Percentiles rank a stretch among this genome's conserved stretches.
These are phyloP conservation scores for Aleiodes leptofemur DNA, from an alignment of 2,888 invertebrate genomes.

Conservation along the genomic window DNA sequence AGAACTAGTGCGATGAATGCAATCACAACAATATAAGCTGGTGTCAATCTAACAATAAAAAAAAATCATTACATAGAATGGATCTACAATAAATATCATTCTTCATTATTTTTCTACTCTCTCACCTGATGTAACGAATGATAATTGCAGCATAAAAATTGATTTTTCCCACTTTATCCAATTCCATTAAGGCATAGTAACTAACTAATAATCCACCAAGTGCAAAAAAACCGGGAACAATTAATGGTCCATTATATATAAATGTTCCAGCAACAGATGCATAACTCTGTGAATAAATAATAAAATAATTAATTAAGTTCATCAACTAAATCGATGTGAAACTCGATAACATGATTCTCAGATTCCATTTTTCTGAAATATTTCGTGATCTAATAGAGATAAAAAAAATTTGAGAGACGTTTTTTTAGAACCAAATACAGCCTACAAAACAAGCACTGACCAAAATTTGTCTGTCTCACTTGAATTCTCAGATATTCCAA, in stretches of 20 bases:
- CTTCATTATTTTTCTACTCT: not conserved
- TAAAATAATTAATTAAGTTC: not conserved
- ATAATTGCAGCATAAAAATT: constrained; percentile 56
- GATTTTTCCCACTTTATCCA: constrained; percentile 59
- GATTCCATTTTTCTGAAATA: too few relatives aligned
- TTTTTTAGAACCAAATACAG: too few relatives aligned
- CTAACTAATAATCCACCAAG: constrained; percentile 80
- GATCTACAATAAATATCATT: not conserved
- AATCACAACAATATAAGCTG: constrained; percentile 84
- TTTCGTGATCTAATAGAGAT: too few relatives aligned
- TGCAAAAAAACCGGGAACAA: constrained; percentile 85
- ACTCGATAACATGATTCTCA: not conserved
- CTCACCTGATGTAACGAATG: constrained; percentile 62
- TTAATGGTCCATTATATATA: constrained; percentile 80
- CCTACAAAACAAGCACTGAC: too few relatives aligned
- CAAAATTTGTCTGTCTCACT: too few relatives aligned
- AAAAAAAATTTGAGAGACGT: too few relatives aligned
- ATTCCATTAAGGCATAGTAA: constrained; percentile 60
- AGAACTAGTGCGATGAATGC: constrained; percentile 85
- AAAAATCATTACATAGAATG: constrained; percentile 4
- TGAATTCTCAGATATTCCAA: too few relatives aligned
- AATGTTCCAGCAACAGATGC: constrained; percentile 80
- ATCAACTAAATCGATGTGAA: not conserved
- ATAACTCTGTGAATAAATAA: constrained; percentile 70
- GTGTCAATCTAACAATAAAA: constrained; percentile 80